Percentiles rank a stretch among this genome's conserved stretches.
phyloP scores from a whole-genome alignment of 2,888 invertebrate genomes.

The Erannis defoliaria region DNA sequence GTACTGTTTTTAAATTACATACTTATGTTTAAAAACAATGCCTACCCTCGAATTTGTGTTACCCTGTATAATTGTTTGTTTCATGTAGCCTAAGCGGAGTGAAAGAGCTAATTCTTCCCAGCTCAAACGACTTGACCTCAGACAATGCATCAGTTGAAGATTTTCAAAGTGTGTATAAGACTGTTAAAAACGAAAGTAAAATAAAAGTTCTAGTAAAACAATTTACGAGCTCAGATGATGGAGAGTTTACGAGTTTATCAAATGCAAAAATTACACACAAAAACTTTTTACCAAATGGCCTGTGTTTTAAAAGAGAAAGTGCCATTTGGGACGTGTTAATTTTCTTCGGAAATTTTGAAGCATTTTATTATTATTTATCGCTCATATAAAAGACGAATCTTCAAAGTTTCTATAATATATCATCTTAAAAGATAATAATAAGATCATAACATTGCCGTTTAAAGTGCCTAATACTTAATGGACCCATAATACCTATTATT shows the following conservation, averaged over 20 bases:
- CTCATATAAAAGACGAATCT: constrained; percentile 17
- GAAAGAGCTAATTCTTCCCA: too few species aligned
- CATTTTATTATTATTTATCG: constrained; percentile 13
- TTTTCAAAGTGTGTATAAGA: too few species aligned
- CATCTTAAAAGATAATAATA: constrained; percentile 8
- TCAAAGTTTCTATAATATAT: constrained; percentile 11
- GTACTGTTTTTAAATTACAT: too few species aligned
- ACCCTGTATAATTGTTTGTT: too few species aligned
- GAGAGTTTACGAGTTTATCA: constrained; percentile 1
- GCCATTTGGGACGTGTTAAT: neutral
- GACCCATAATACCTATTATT: constrained; percentile 19
- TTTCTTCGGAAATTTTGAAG: neutral
- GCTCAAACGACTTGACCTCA: too few species aligned
- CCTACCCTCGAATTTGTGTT: too few species aligned
- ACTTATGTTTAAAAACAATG: too few species aligned
- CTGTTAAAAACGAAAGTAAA: neutral
- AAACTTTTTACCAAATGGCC: neutral
- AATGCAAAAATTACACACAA: constrained; percentile 1
- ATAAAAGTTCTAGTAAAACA: neutral
- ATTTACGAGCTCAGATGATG: constrained; percentile 3
- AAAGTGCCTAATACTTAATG: constrained; percentile 8
- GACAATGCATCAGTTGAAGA: too few species aligned
- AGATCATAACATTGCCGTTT: too few species aligned
- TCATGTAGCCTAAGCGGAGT: too few species aligned
- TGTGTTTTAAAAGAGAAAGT: constrained; percentile 5